Evolutionary conservation across 2,113 vertebrate species (phyloP).

Genomic region (Campylomormyrus numenius): DNA sequence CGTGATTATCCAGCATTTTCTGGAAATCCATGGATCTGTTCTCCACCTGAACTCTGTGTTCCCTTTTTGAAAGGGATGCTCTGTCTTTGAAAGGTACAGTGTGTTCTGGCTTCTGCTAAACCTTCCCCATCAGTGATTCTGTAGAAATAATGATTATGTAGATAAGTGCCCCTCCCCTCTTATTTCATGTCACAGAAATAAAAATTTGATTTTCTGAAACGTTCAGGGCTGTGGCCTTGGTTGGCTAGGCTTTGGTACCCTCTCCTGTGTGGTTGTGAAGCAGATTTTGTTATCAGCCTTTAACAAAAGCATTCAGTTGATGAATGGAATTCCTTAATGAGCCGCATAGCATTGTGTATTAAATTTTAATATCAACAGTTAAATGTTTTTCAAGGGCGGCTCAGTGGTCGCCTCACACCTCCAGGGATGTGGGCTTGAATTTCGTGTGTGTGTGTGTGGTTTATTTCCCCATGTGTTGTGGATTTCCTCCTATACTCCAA

Average conservation of each 20-base stretch:
- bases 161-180: not conserved
- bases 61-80: not conserved
- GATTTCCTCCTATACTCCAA: not conserved
- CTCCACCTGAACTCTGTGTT: not conserved
- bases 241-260: not conserved
- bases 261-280: not conserved
- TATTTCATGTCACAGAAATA: not conserved
- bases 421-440: not conserved
- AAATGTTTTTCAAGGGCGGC: not conserved
- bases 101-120: not conserved
- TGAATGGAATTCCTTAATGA: not conserved
- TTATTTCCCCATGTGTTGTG: not conserved
- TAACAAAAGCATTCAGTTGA: not conserved
- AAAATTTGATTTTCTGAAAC: not conserved
- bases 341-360: not conserved
- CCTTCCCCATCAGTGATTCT: not conserved
- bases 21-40: not conserved
- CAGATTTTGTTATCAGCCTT: not conserved
- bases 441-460: not conserved
- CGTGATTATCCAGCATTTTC: not conserved
- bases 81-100: not conserved
- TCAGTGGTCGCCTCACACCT: not conserved
- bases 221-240: not conserved
- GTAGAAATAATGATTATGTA: not conserved
- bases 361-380: not conserved